Percentiles rank a stretch among this genome's conserved stretches.
These are phyloP conservation scores for Rhinoraja longicauda DNA, from an alignment of 2,797 vertebrate species.

Conservation along the genomic window DNA sequence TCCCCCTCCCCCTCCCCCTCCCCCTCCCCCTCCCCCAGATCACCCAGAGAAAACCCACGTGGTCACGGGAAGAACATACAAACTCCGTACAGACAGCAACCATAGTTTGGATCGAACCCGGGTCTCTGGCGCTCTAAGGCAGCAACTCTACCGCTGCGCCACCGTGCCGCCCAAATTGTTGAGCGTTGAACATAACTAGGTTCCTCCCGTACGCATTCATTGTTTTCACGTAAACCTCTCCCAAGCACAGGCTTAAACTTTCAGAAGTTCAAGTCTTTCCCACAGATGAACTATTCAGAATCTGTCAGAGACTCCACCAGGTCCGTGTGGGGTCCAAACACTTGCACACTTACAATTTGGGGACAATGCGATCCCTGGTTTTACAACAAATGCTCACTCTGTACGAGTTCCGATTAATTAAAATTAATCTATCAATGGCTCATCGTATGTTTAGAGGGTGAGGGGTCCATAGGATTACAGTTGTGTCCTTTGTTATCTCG, in stretches of 20 bases:
- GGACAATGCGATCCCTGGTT: not conserved
- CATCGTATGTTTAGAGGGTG: not conserved
- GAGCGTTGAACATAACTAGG: not conserved
- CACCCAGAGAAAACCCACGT: too few relatives aligned
- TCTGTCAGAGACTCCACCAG: not conserved
- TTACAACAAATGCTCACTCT: not conserved
- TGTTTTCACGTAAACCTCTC: not conserved
- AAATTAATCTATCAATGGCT: not conserved
- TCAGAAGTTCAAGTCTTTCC: not conserved
- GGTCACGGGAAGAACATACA: too few relatives aligned
- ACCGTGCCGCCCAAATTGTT: too few relatives aligned
- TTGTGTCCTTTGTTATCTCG: conserved; percentile 9
- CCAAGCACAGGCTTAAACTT: not conserved
- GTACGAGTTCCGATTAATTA: not conserved
- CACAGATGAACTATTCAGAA: not conserved
- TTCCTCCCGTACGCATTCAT: not conserved
- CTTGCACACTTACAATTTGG: not conserved
- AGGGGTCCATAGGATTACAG: not conserved
- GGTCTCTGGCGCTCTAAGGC: too few relatives aligned
- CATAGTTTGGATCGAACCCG: too few relatives aligned
- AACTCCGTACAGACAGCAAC: too few relatives aligned
- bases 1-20: too few relatives aligned
- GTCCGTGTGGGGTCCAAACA: not conserved
- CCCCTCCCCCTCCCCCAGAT: too few relatives aligned
- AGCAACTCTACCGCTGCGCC: too few relatives aligned